phyloP scores from a whole-genome alignment of 1,140 invertebrate species.

The Zaprionus ghesquierei region DNA sequence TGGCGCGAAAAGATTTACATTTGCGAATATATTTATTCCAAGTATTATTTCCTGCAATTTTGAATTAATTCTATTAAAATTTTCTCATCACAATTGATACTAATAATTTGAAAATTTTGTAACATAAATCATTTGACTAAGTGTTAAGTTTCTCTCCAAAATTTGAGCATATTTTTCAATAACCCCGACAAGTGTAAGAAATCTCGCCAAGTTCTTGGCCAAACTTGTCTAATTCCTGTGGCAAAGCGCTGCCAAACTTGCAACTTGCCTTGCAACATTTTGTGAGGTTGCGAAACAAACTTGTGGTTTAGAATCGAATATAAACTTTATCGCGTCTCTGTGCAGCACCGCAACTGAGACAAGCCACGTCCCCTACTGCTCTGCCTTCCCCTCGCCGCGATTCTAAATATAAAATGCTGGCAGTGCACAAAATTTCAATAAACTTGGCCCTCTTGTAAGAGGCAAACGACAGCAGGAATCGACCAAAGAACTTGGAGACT shows the following conservation, averaged over 20 bases:
- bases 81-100: no score
- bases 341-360: neutral
- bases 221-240: conserved; percentile 11
- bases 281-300: neutral
- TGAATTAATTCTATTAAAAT: no score
- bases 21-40: no score
- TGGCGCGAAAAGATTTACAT: no score
- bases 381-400: neutral
- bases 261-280: conserved; percentile 8
- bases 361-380: neutral
- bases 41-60: no score
- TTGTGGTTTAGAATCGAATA: conserved; percentile 7
- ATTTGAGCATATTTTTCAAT: neutral
- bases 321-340: conserved; percentile 7
- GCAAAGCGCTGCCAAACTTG: conserved; percentile 8
- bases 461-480: conserved; percentile 5
- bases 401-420: conserved; percentile 25
- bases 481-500: conserved; percentile 5
- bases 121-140: neutral
- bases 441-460: neutral
- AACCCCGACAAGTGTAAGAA: neutral
- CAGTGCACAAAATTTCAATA: conserved; percentile 33
- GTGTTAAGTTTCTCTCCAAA: neutral
- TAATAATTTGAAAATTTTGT: no score
- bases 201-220: neutral